Evolutionary conservation across 2,888 invertebrate genomes (phyloP).

Genomic region (Xiphydria camelus): DNA sequence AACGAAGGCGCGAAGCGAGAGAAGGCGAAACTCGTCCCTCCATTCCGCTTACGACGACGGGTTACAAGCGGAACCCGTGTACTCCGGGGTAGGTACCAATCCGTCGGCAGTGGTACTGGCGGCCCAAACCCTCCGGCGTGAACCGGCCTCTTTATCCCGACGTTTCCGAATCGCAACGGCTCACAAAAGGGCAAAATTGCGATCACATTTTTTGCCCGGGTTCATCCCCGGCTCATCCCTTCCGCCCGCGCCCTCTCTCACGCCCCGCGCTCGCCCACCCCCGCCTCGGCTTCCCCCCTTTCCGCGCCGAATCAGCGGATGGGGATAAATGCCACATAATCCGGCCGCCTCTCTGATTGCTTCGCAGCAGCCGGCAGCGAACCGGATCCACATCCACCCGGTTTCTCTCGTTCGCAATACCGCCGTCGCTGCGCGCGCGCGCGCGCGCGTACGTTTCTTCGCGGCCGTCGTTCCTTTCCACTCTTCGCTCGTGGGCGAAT

Average conservation of each 20-base stretch:
- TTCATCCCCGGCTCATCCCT: constrained; percentile 19
- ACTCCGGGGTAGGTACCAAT: no score
- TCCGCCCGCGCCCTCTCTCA: not conserved
- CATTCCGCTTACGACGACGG: no score
- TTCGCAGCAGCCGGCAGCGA: constrained; percentile 15
- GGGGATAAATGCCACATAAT: constrained; percentile 46
- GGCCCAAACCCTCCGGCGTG: no score
- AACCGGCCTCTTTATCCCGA: no score
- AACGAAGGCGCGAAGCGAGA: no score
- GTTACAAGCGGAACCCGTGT: no score
- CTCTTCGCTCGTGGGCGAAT: no score
- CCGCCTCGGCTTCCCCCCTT: not conserved
- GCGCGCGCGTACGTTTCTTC: constrained; percentile 1
- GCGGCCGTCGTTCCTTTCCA: no score
- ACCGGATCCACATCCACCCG: not conserved
- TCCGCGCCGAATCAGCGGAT: constrained; percentile 30
- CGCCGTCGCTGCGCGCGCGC: no score
- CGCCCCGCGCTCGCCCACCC: not conserved
- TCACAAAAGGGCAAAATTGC: constrained; percentile 31
- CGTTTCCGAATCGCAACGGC: constrained; percentile 2
- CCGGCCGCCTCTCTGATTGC: constrained; percentile 41
- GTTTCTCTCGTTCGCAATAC: no score
- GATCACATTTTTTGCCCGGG: constrained; percentile 27
- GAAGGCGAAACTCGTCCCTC: no score
- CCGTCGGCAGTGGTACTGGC: no score